Base-by-base conservation (phyloP, 2,113 vertebrate genomes). In the Phasianus colchicus region DNA sequence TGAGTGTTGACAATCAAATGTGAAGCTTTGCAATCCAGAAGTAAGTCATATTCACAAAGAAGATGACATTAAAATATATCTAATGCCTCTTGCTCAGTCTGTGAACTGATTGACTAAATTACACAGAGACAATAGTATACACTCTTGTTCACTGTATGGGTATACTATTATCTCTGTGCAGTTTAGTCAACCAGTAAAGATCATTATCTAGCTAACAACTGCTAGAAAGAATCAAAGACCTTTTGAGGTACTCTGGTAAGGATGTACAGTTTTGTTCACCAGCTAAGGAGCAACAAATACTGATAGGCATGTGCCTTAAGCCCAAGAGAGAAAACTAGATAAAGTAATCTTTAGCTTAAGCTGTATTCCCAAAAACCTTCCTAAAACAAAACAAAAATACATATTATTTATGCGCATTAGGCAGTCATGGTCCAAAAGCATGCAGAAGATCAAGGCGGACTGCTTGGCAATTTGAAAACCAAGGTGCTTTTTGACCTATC, bases 341-440 rank as follows among this genome's bases (percentile, higher is more conserved):
- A 58, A 69, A 84, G 15, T 42, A 7, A 10, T 34, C 25, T 65
- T 69, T 32, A 64, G 3, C 8, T 69, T 34, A 83, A 50, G 8
- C 30, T 6, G 25, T 0, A 5, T 6, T 60, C 13, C 21, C 0
- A 0, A 61, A 13, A 87, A 63, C 9, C 9, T 66, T 48, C 66
- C 45, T 70, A 36, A 9, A 43, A 34, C 30, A 72, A 32, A 16
- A 4, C 8, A 61, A 11, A 1, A 0, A 25, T 18, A 9, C 6
- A 9, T 13, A 7, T 8, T 5, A 1, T 34, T 45, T 60, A 18
- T 21, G 9, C 6, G 42, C 9, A 3, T 27, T n/a, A 24, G 25
- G 13, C 11, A 87, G 13, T 6, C 9, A 8, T 3, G 1, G 32
- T 77, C 9, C 22, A 77, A 65, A 43, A 89, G 13, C 11, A 27